A percentile compares a stretch with the other conserved stretches of the same genome.
Evolutionary conservation across 1,140 invertebrate species (phyloP).

Genomic region (Colletes latitarsis): DNA sequence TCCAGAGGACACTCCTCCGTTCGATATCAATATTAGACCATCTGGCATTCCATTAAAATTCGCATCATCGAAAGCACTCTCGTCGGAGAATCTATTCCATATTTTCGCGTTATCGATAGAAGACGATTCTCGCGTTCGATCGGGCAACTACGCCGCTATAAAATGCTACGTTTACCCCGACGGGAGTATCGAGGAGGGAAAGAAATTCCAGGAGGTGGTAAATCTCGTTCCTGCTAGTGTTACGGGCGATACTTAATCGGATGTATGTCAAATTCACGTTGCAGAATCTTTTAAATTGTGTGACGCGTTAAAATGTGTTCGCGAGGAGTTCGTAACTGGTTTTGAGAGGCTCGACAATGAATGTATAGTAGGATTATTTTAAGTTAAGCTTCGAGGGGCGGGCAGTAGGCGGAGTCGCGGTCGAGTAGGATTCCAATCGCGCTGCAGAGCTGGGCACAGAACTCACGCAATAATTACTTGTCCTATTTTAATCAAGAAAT

Average conservation of each 20-base stretch:
- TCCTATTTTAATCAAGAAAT: too few relatives aligned
- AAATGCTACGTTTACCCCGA: neutral
- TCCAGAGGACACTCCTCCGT: conserved; percentile 3
- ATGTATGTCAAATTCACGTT: neutral
- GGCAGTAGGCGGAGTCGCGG: too few relatives aligned
- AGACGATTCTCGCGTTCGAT: neutral
- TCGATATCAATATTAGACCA: conserved; percentile 48
- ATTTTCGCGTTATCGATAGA: conserved; percentile 41
- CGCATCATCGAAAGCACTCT: conserved; percentile 29
- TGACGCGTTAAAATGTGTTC: neutral
- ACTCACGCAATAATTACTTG: too few relatives aligned
- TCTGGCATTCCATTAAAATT: conserved; percentile 48
- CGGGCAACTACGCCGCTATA: too few relatives aligned
- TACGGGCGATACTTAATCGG: neutral
- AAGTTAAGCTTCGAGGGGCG: too few relatives aligned
- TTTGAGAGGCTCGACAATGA: neutral
- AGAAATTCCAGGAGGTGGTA: neutral
- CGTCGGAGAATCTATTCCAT: conserved; percentile 33
- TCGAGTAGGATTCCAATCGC: too few relatives aligned
- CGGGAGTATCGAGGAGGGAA: neutral
- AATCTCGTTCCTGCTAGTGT: neutral
- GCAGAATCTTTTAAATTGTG: neutral
- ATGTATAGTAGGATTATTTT: too few relatives aligned
- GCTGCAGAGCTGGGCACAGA: too few relatives aligned
- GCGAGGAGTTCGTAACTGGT: too few relatives aligned